Evolutionary conservation across 30 jellyfish, hydroid and myxozoan species (phyloP).

Genomic region (Chironex yamaguchii): DNA sequence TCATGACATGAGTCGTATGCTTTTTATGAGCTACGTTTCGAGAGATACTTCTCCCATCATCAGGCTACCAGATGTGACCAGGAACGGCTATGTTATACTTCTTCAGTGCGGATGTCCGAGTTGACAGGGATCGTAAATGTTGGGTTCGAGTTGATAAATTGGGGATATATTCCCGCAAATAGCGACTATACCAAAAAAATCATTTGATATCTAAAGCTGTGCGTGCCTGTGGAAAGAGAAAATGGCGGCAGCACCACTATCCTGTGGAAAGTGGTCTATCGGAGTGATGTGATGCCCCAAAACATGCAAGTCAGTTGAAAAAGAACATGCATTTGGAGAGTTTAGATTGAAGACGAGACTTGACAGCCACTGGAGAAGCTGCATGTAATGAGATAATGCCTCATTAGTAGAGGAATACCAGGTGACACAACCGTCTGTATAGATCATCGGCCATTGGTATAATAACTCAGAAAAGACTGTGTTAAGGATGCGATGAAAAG

Average conservation of each 20-base stretch:
- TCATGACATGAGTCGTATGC: no score
- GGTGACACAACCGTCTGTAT: slow-evolving; percentile 4
- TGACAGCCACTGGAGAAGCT: not conserved
- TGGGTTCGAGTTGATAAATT: not conserved
- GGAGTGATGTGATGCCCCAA: slow-evolving; percentile 49
- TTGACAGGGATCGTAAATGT: not conserved
- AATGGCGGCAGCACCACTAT: slow-evolving; percentile 10
- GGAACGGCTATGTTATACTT: no score
- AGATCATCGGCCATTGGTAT: slow-evolving; percentile 48
- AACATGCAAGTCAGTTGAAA: no score
- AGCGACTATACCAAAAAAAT: slow-evolving; percentile 27
- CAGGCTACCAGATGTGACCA: no score
- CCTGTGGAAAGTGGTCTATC: slow-evolving; percentile 2
- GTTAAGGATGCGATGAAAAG: slow-evolving; percentile 12
- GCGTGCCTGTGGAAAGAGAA: not conserved
- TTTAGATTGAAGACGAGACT: slow-evolving; percentile 29
- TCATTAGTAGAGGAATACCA: slow-evolving; percentile 1
- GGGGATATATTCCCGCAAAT: slow-evolving; percentile 21
- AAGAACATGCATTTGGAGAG: slow-evolving; percentile 33
- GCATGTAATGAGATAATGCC: slow-evolving; percentile 3
- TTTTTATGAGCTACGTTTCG: no score
- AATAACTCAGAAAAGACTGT: slow-evolving; percentile 23
- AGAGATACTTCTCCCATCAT: no score
- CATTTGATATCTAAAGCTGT: not conserved
- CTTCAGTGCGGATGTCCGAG: no score